Conservation (phyloP, 2,888 invertebrate species). For the Orthonychiurus folsomi region DNA sequence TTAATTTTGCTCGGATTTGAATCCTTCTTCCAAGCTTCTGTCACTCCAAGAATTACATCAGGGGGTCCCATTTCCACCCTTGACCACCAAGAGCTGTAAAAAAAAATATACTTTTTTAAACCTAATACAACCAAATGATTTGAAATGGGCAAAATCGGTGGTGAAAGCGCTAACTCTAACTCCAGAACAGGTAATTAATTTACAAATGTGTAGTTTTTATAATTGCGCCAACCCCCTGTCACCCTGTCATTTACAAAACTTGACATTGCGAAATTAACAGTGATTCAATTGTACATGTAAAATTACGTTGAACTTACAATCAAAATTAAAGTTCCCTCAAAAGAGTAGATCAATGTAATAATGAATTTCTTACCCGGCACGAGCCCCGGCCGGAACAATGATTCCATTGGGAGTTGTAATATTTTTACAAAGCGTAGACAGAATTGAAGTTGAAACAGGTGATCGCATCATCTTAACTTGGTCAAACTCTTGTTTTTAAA, state of each 20-base stretch:
- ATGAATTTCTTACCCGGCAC: slow-evolving; percentile 16
- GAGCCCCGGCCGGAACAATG: slow-evolving; percentile 16
- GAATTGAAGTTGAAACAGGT: slow-evolving; percentile 18
- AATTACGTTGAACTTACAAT: too few relatives aligned
- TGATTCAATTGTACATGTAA: too few relatives aligned
- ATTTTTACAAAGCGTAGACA: slow-evolving; percentile 21
- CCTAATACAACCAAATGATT: not conserved
- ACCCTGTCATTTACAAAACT: too few relatives aligned
- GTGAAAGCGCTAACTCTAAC: not conserved
- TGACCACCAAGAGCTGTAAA: slow-evolving; percentile 68
- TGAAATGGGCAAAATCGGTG: not conserved
- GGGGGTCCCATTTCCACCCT: slow-evolving; percentile 94
- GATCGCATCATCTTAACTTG: slow-evolving; percentile 16
- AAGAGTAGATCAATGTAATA: not conserved
- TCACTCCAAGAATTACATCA: slow-evolving; percentile 93
- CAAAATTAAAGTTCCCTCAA: too few relatives aligned
- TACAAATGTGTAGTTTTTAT: too few relatives aligned
- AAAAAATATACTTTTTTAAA: not conserved
- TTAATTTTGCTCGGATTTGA: slow-evolving; percentile 89
- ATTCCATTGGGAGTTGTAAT: slow-evolving; percentile 15
- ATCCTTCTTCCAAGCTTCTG: slow-evolving; percentile 90
- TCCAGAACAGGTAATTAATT: too few relatives aligned
- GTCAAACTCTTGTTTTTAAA: too few relatives aligned
- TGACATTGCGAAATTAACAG: too few relatives aligned
- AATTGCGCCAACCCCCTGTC: too few relatives aligned